Base-by-base conservation (phyloP, 2,888 invertebrate species). In the Ligdia adustata region DNA sequence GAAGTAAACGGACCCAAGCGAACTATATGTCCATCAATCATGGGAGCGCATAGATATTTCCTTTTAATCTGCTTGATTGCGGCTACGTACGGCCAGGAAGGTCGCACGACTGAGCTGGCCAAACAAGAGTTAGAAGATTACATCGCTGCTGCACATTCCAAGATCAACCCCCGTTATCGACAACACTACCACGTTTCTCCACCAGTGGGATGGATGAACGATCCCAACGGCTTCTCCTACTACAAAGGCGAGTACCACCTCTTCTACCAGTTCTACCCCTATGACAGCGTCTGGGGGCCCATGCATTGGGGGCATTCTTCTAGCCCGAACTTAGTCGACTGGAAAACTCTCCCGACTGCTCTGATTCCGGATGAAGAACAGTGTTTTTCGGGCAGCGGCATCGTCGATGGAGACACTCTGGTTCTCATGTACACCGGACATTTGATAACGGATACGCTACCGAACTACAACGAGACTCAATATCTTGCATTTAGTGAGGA, bases 151-250 rank as follows among this genome's bases (percentile, higher is more conserved):
- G 82, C 80, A 52, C 78, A 68, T 42, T 33, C 55, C 2, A 73
- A 81, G 4, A 77, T 90, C 4, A 82, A 85, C 39, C 76, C 69
- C 1, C 70, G 86, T 13, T 90, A 76, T 53, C 69, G 83, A 47
- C 69, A 76, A 2, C 78, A 77, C 1, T 90, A 87, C 50, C 90
- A 90, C 53, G 72, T 88, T 2, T 66, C 75, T 0, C 81, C 83
- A 0, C 90, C 88, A 0, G 84, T 88, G 0, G 91, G 91, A 7
- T 92, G 92, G 92, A 86, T 91, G 67, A 92, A 92, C 57, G 92
- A 92, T 45, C 92, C 92, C 0, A 92, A 92, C 49, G 92, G 92
- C 4, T 88, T 92, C 61, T 82, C 89, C 0, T 90, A 72, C 57
- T 87, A 79, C 63, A 81, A 87, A 28, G 91, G 90, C 9, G 75